Evolutionary conservation across 2,888 invertebrate genomes (phyloP).

Genomic region (Halocaridina rubra): DNA sequence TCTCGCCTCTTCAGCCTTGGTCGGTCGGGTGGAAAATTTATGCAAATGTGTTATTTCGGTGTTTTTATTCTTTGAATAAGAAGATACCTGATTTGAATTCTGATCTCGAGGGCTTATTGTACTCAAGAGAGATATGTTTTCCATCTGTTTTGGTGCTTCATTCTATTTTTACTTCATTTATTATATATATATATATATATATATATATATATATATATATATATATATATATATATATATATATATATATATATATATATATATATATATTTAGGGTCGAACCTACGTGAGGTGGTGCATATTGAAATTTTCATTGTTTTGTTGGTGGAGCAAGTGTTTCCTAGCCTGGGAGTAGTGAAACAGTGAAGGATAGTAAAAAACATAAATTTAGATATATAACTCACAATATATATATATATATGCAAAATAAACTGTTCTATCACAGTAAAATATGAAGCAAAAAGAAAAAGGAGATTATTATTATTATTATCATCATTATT

Average conservation of each 20-base stretch:
- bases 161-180: background rate
- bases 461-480: no score
- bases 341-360: no score
- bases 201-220: background rate
- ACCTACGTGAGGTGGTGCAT: background rate
- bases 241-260: background rate
- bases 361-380: background rate
- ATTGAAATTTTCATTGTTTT: no score
- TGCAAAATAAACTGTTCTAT: no score
- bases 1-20: background rate
- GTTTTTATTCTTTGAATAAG: background rate
- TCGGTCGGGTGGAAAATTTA: background rate
- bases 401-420: background rate
- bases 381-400: background rate
- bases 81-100: background rate
- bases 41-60: background rate
- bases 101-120: no score
- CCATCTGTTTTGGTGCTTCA: background rate
- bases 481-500: no score
- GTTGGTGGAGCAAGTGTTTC: no score
- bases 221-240: background rate
- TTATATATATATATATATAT: background rate
- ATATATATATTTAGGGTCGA: background rate
- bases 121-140: no score
- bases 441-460: no score